Base-by-base conservation (phyloP, 2,888 invertebrate genomes). In the Clostera curtula region DNA sequence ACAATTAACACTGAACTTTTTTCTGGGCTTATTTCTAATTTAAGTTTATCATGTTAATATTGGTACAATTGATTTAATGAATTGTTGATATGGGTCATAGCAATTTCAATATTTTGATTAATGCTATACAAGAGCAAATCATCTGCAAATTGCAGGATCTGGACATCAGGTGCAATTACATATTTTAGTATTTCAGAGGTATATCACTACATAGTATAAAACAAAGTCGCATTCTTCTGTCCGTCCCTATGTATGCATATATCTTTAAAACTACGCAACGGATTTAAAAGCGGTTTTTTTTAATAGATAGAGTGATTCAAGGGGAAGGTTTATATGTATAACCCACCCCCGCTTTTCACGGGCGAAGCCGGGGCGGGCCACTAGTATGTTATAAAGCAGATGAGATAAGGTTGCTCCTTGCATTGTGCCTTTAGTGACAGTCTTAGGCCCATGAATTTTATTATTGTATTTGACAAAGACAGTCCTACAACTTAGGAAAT, bases 381-480 rank as follows among this genome's bases (percentile, higher is more conserved):
- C n/a, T n/a, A n/a, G n/a, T 8, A 42, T 20, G 13, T 36, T 42
- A 22, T 25, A 33, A 4, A 43, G 5, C 7, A 38, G 25, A n/a
- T 37, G 40, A 4, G 34, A 38, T 4, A 40, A 10, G 3, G 29
- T 27, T 9, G 40, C 34, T 20, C 40, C 43, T 26, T 40, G 40
- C 31, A 36, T 34, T 24, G 28, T 27, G 7, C 40, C 38, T 29
- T 38, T 43, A 17, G 14, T 18, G 1, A 19, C 22, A 12, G 3
- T 2, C 21, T 25, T 34, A 13, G 40, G 38, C 3, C 42, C 40
- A 26, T 31, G 18, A 12, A 35, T 12, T 1, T 16, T 35, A 23
- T 44, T 41, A 22, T 45, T 45, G 16, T 19, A 29, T 29, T 38
- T 40, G 7, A 45, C 30, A 39, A 23, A 42, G 5, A 40, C 3